phyloP scores from a whole-genome alignment of 2,797 vertebrate species.

The Graptemys geographica region DNA sequence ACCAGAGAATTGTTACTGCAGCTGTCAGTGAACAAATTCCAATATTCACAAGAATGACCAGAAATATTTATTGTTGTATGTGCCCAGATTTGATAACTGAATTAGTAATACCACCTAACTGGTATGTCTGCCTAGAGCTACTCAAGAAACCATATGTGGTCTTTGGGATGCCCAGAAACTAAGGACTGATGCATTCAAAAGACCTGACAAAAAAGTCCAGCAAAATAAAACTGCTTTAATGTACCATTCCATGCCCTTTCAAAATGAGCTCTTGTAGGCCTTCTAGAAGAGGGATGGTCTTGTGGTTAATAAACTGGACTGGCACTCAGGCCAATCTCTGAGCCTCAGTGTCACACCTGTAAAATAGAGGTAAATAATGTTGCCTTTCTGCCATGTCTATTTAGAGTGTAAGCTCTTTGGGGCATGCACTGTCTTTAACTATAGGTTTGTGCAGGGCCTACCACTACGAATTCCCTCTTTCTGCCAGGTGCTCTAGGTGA shows the following conservation, averaged over 20 bases:
- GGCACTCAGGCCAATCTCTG: background rate
- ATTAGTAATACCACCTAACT: background rate
- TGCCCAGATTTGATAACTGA: background rate
- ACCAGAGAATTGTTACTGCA: background rate
- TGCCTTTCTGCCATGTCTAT: background rate
- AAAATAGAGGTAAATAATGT: background rate
- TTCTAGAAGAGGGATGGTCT: background rate
- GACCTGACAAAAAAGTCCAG: background rate
- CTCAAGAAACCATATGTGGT: background rate
- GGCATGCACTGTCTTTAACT: background rate
- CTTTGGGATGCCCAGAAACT: background rate
- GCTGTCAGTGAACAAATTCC: background rate
- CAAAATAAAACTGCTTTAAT: background rate
- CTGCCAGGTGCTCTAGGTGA: too few species aligned
- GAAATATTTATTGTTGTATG: background rate
- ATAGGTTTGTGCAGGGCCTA: too few species aligned
- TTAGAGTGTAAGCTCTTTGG: background rate
- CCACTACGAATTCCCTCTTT: too few species aligned
- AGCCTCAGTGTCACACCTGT: background rate
- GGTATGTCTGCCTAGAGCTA: background rate
- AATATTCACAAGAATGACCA: background rate
- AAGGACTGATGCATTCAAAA: background rate
- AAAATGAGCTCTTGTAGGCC: background rate
- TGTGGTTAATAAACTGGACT: background rate
- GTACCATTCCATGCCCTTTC: too few species aligned